phyloP scores from a whole-genome alignment of 1,140 invertebrate species.

The Drosophila kanapiae region DNA sequence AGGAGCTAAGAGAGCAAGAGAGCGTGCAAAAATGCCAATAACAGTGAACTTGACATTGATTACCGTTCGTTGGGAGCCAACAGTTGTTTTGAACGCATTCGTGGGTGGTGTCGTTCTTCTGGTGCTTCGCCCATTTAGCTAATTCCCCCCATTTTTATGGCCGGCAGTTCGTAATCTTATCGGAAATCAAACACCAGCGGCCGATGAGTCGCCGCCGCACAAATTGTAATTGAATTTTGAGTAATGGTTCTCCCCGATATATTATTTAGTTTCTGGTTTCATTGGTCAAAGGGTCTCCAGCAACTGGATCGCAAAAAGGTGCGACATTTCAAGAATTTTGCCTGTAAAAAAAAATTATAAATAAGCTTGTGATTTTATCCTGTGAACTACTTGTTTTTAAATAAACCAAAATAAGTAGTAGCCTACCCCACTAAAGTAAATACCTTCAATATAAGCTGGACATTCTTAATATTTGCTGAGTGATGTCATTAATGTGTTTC shows the following conservation, averaged over 20 bases:
- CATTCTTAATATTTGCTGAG: not conserved
- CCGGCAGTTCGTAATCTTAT: constrained; percentile 19
- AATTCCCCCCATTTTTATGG: constrained; percentile 14
- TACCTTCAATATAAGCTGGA: too few relatives aligned
- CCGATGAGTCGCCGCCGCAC: constrained; percentile 11
- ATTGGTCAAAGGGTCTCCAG: not conserved
- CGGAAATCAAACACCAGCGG: constrained; percentile 12
- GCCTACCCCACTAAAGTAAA: constrained; percentile 6
- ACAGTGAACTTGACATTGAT: constrained; percentile 17
- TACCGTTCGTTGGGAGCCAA: not conserved
- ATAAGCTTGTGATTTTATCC: not conserved
- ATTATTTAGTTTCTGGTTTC: not conserved
- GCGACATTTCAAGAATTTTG: too few relatives aligned
- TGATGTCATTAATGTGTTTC: too few relatives aligned
- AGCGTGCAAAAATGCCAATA: constrained; percentile 1
- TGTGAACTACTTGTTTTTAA: not conserved
- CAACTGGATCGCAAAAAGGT: not conserved
- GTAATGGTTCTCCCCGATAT: not conserved
- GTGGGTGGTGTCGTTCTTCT: constrained; percentile 14
- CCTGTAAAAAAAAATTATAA: not conserved
- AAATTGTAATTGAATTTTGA: constrained; percentile 16
- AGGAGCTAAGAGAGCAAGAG: not conserved
- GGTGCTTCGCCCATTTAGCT: constrained; percentile 6
- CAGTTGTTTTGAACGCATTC: constrained; percentile 4
- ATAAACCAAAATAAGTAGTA: not conserved